Evolutionary conservation across 2,113 vertebrate species (phyloP).

Genomic region (Chlamydotis undulata): DNA sequence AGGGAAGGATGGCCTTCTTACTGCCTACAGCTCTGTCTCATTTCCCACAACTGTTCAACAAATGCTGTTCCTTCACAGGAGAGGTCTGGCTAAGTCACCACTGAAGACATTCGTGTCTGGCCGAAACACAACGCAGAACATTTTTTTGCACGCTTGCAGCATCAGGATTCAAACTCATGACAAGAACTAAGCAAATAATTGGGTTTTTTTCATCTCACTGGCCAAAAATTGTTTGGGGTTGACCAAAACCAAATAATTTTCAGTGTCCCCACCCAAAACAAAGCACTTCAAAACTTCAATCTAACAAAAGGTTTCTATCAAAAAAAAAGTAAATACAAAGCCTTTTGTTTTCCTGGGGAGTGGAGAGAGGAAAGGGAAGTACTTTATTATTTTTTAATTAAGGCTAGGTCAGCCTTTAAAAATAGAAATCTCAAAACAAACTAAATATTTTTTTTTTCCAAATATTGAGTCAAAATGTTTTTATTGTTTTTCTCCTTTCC

Average conservation of each 20-base stretch:
- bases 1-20: background rate
- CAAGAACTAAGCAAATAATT: slow-evolving; percentile 12
- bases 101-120: background rate
- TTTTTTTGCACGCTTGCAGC: background rate
- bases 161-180: background rate
- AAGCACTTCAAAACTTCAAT: background rate
- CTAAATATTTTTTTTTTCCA: background rate
- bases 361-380: slow-evolving; percentile 25
- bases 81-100: background rate
- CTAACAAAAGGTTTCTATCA: slow-evolving; percentile 23
- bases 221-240: background rate
- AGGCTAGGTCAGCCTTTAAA: slow-evolving; percentile 17
- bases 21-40: background rate
- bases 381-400: slow-evolving; percentile 49
- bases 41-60: slow-evolving; percentile 42
- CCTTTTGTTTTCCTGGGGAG: slow-evolving; percentile 41
- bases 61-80: background rate
- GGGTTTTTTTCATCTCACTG: background rate
- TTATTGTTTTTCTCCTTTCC: background rate
- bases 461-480: background rate
- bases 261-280: background rate
- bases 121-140: background rate
- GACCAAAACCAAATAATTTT: slow-evolving; percentile 25
- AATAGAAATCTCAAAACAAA: slow-evolving; percentile 30
- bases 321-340: slow-evolving; percentile 41